Percentiles rank a stretch among this genome's conserved stretches.
Evolutionary conservation across 2,888 invertebrate genomes (phyloP).

Genomic region (Psylliodes chrysocephalus): DNA sequence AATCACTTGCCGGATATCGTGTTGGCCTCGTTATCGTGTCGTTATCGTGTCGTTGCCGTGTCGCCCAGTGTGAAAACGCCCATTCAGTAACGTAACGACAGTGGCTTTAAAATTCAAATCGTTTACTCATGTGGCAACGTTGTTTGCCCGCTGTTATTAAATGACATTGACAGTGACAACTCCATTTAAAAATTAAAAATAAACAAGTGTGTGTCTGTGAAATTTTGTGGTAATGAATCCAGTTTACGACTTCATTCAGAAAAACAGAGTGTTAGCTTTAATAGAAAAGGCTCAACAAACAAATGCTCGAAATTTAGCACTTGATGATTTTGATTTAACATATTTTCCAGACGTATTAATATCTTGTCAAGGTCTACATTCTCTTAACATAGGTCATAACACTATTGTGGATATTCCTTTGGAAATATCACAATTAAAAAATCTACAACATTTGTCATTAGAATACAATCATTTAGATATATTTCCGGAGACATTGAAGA

Average conservation of each 20-base stretch:
- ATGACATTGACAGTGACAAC: constrained; percentile 23
- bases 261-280: constrained; percentile 74
- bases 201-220: constrained; percentile 38
- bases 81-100: no score
- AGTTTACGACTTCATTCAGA: constrained; percentile 75
- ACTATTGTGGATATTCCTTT: constrained; percentile 68
- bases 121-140: not conserved
- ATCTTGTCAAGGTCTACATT: constrained; percentile 69
- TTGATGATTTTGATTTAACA: constrained; percentile 73
- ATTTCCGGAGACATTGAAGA: constrained; percentile 71
- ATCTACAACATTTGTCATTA: constrained; percentile 71
- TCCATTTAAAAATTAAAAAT: constrained; percentile 13
- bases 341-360: constrained; percentile 70
- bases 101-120: no score
- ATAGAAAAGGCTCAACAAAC: constrained; percentile 73
- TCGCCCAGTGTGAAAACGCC: no score
- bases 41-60: no score
- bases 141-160: not conserved
- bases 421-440: constrained; percentile 67
- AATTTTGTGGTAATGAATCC: constrained; percentile 66
- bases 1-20: no score
- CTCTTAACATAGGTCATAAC: constrained; percentile 74
- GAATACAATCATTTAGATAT: constrained; percentile 73
- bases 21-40: no score
- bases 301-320: constrained; percentile 70